Evolutionary conservation across 2,888 invertebrate genomes (phyloP).

Genomic region (Onchidella celtica): DNA sequence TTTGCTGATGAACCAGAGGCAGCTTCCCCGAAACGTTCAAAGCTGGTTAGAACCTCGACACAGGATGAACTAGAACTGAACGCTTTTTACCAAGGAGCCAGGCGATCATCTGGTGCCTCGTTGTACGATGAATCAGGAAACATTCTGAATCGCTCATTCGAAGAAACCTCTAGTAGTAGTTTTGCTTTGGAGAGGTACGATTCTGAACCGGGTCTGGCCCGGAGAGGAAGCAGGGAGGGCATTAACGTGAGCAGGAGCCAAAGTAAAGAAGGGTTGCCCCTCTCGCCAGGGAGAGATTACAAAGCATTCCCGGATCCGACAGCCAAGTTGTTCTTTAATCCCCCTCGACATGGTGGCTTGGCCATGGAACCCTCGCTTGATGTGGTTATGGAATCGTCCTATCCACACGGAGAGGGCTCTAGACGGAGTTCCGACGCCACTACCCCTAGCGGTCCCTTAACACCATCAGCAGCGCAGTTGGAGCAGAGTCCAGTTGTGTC

Average conservation of each 20-base stretch:
- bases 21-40: slow-evolving; percentile 12
- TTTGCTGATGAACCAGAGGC: background rate
- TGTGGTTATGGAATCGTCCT: slow-evolving; percentile 33
- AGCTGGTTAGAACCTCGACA: slow-evolving; percentile 30
- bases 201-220: slow-evolving; percentile 8
- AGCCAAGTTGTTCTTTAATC: background rate
- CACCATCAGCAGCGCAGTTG: background rate
- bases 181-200: slow-evolving; percentile 31
- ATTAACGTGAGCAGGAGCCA: background rate
- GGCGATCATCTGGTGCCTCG: background rate
- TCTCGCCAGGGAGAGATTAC: slow-evolving; percentile 7
- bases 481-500: slow-evolving; percentile 5
- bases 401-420: background rate
- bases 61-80: background rate
- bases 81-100: background rate
- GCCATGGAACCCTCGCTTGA: slow-evolving; percentile 25
- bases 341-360: background rate
- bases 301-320: background rate
- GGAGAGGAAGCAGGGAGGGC: slow-evolving; percentile 12
- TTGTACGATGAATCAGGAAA: background rate
- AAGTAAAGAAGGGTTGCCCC: background rate
- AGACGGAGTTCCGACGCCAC: slow-evolving; percentile 2
- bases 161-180: background rate
- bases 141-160: slow-evolving; percentile 37
- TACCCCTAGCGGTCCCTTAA: slow-evolving; percentile 10